Conservation (phyloP, 2,113 vertebrate species). For the Anguilla japonica region DNA sequence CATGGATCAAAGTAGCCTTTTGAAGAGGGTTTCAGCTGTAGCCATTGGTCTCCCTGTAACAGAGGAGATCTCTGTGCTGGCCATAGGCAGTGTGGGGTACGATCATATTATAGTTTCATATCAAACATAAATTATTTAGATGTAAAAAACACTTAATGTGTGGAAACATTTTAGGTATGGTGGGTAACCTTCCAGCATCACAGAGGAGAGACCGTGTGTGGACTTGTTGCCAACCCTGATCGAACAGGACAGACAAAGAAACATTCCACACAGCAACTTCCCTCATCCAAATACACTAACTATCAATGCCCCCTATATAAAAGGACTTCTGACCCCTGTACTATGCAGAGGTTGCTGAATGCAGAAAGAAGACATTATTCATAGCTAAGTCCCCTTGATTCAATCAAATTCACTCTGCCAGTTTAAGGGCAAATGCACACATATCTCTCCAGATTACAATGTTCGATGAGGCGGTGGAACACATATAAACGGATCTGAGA, state of each 20-base stretch:
- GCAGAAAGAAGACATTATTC: too few relatives aligned
- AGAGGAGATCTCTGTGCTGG: not conserved
- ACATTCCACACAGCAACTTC: not conserved
- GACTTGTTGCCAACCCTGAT: too few relatives aligned
- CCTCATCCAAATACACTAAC: not conserved
- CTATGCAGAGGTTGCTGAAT: too few relatives aligned
- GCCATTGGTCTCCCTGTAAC: not conserved
- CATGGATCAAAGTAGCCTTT: not conserved
- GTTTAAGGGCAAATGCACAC: too few relatives aligned
- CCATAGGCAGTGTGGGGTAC: slow-evolving; percentile 18
- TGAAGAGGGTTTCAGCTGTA: not conserved
- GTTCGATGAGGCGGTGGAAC: too few relatives aligned
- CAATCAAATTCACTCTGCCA: too few relatives aligned
- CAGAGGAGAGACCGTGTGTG: slow-evolving; percentile 7
- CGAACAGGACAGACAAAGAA: slow-evolving; percentile 27
- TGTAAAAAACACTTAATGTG: slow-evolving; percentile 41
- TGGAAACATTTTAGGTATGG: slow-evolving; percentile 36
- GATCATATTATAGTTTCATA: slow-evolving; percentile 36
- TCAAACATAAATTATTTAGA: slow-evolving; percentile 49
- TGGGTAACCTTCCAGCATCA: slow-evolving; percentile 36
- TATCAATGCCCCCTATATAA: too few relatives aligned
- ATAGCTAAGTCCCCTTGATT: too few relatives aligned
- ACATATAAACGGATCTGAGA: too few relatives aligned
- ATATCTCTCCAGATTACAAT: too few relatives aligned
- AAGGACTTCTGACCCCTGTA: too few relatives aligned